A percentile compares a stretch with the other conserved stretches of the same genome.
These are phyloP conservation scores for Thaleichthys pacificus DNA, from an alignment of 2,797 vertebrate species.

Conservation along the genomic window DNA sequence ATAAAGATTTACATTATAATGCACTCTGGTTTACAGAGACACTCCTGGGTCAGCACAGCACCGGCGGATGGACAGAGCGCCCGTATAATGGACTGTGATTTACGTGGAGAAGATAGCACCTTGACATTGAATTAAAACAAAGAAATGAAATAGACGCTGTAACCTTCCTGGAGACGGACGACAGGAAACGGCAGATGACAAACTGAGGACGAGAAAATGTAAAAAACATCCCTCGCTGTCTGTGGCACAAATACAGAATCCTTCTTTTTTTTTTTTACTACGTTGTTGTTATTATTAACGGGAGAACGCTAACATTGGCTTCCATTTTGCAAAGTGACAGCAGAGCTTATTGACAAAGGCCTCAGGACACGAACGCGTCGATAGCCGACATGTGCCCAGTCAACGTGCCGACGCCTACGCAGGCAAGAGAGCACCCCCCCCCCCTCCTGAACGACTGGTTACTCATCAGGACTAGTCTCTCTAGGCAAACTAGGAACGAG, in stretches of 20 bases:
- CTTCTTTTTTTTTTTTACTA: neutral
- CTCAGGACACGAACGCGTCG: conserved; percentile 24
- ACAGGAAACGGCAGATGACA: neutral
- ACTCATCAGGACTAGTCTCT: conserved; percentile 52
- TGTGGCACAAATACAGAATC: neutral
- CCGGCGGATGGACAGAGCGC: conserved; percentile 16
- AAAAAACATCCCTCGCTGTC: neutral
- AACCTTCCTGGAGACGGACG: conserved; percentile 27
- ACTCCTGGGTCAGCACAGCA: conserved; percentile 27
- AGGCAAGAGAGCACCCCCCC: conserved; percentile 13
- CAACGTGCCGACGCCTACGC: conserved; percentile 30
- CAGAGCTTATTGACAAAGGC: conserved; percentile 20
- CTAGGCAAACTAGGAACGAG: conserved; percentile 33
- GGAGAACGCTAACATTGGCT: neutral
- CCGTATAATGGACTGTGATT: conserved; percentile 38
- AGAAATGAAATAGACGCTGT: conserved; percentile 22
- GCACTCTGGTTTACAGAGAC: conserved; percentile 33
- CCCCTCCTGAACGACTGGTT: conserved; percentile 44
- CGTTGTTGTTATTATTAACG: neutral
- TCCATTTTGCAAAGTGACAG: conserved; percentile 19
- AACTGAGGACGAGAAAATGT: neutral
- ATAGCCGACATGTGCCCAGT: conserved; percentile 32
- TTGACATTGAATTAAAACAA: conserved; percentile 36
- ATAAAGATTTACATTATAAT: conserved; percentile 47
- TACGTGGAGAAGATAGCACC: conserved; percentile 25